Evolutionary conservation across 1,140 invertebrate species (phyloP), one percentile per base, ranked within the genome.

Genomic region (Calycopis cecrops): DNA sequence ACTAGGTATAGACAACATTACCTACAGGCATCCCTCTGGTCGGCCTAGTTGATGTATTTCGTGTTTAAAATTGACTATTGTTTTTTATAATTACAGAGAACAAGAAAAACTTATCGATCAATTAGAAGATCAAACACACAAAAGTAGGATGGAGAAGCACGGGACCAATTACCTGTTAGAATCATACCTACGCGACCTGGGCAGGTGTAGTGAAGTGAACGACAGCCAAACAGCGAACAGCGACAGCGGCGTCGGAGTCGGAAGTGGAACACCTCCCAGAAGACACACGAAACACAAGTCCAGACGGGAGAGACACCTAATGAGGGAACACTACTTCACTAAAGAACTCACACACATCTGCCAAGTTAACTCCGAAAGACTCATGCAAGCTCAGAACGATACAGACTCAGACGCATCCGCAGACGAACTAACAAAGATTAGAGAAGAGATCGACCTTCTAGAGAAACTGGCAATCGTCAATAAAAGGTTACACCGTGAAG

Each of bases 141-240:
- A 85, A 52, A 88, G 59, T 51, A 84, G 94, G 42, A 91, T 93
- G 76, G 90, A 92, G 59, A 91, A 94, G 67, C 91, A 94, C 62
- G 94, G 94, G 9, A 92, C 92, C 37, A 94, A 96, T 79, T 96
- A 96, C 76, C 88, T 96, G 12, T 88, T 95, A 1, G 92, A 95
- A 73, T 92, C 94, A 0, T 96, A 96, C 70, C 81, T 95, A 6
- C 66, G 88, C 47, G 86, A 88, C 54, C 69, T 89, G 1, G 85
- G 80, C 1, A 66, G 84, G 53, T 79, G 75, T 53, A 88, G 81
- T 44, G 86, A 88, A 72, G 84, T 85, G 0, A 87, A 87, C 50
- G 87, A 88, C 59, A 89, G 86, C 49, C 86, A 88, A 64, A 85
- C 86, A 1, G 81, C 70, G 1, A 87, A 91, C 67, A 91, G 91